Conservation (phyloP, 2,113 vertebrate species). For the Erinaceus europaeus region DNA sequence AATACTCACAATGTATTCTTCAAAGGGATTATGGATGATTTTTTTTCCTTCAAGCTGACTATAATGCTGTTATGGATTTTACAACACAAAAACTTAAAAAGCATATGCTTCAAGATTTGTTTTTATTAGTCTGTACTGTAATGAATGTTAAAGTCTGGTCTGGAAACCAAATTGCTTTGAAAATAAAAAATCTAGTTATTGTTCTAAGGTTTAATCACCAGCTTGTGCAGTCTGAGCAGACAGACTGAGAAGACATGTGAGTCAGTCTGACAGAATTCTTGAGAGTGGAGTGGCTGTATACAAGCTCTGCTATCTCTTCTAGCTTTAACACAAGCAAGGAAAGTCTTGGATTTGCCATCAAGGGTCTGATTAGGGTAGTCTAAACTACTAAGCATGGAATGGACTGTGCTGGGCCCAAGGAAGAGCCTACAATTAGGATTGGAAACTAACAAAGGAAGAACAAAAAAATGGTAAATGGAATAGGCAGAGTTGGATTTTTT, state of each 20-base stretch:
- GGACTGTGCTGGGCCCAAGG: background rate
- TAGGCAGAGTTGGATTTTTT: too few relatives aligned
- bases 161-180: constrained; percentile 61
- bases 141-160: constrained; percentile 55
- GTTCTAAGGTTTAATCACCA: constrained; percentile 68
- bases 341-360: background rate
- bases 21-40: background rate
- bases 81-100: constrained; percentile 47
- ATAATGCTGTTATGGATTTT: constrained; percentile 56
- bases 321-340: background rate
- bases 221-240: constrained; percentile 28
- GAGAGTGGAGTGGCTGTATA: background rate
- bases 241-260: background rate
- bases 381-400: background rate
- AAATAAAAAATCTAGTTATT: constrained; percentile 64
- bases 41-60: background rate
- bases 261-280: background rate
- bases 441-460: background rate
- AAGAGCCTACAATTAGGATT: background rate
- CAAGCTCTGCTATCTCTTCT: background rate
- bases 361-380: background rate
- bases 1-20: background rate
- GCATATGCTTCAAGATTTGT: constrained; percentile 53
- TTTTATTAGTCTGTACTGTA: constrained; percentile 65
- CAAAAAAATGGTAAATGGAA: background rate